Evolutionary conservation across 1,140 invertebrate species (phyloP).

Genomic region (Lamellibrachia luymesi): DNA sequence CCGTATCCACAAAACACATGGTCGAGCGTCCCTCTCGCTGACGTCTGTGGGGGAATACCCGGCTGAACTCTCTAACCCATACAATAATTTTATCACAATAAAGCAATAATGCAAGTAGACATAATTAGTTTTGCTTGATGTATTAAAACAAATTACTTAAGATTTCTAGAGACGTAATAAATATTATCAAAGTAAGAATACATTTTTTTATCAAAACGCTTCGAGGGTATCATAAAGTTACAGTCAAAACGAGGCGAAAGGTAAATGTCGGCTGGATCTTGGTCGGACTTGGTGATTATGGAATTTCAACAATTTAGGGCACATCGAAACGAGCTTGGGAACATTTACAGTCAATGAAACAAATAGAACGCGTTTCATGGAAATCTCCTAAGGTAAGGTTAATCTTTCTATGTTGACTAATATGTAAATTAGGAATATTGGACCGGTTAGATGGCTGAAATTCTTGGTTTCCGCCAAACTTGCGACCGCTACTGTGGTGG

Average conservation of each 20-base stretch:
- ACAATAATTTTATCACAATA: background rate
- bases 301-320: constrained; percentile 1
- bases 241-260: background rate
- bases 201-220: background rate
- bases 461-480: background rate
- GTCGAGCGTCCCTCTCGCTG: background rate
- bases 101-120: background rate
- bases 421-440: background rate
- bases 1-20: background rate
- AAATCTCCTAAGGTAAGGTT: background rate
- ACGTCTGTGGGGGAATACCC: background rate
- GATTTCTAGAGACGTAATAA: background rate
- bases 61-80: background rate
- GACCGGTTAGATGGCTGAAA: background rate
- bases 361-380: background rate
- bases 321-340: background rate
- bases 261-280: constrained; percentile 3
- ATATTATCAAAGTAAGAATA: background rate
- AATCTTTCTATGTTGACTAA: background rate
- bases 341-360: constrained; percentile 1
- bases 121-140: background rate
- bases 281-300: background rate
- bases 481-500: background rate
- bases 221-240: background rate
- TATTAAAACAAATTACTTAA: background rate